Evolutionary conservation across 2,113 vertebrate genomes (phyloP).

Genomic region (Okapia johnstoni): DNA sequence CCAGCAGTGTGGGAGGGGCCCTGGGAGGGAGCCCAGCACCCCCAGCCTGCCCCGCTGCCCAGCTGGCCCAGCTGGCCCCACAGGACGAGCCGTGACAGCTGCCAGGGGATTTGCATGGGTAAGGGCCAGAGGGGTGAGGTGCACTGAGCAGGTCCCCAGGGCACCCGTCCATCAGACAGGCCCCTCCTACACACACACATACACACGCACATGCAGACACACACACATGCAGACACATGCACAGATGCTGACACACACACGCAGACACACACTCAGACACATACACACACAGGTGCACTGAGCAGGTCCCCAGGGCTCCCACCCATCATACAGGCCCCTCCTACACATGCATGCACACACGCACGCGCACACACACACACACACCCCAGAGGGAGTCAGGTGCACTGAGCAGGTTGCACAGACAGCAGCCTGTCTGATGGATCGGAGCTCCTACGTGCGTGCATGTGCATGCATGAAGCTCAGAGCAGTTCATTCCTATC

Average conservation of each 20-base stretch:
- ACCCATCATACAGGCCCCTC: neutral
- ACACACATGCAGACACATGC: too few species aligned
- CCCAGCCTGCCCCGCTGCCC: neutral
- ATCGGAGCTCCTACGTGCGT: neutral
- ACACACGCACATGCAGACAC: too few species aligned
- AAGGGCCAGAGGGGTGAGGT: neutral
- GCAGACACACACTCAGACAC: accelerated
- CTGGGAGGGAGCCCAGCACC: neutral
- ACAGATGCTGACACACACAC: too few species aligned
- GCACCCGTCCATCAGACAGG: neutral
- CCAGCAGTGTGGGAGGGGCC: neutral
- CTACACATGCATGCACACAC: neutral
- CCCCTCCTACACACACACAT: neutral
- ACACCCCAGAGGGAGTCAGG: too few species aligned
- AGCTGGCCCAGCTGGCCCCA: neutral
- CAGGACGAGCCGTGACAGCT: neutral
- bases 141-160: neutral
- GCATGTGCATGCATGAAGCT: neutral
- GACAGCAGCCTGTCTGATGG: too few species aligned
- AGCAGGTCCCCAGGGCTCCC: neutral
- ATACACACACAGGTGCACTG: too few species aligned
- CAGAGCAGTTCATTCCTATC: neutral
- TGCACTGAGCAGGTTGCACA: too few species aligned
- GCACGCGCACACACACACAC: too few species aligned
- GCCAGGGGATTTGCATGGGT: neutral